Conservation (phyloP, 2,888 invertebrate genomes). For the Flexamia atlantica region DNA sequence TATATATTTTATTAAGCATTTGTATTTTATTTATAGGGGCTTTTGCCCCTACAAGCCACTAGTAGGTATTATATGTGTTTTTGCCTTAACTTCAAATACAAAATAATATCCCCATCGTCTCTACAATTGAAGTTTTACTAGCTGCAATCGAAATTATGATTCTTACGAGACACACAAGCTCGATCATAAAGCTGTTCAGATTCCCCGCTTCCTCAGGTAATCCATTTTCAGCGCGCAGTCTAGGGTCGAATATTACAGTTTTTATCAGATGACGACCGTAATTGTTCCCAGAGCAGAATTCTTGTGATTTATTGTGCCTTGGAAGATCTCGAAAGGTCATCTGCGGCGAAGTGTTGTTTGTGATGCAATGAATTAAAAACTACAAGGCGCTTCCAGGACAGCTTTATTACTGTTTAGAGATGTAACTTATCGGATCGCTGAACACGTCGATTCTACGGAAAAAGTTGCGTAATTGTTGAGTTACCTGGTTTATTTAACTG, state of each 20-base stretch:
- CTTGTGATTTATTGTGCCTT: constrained; percentile 23
- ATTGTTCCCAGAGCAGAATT: constrained; percentile 26
- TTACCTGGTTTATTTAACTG: not conserved
- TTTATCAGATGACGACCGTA: not conserved
- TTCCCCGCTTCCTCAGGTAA: no score
- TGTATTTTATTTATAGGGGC: no score
- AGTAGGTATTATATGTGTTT: no score
- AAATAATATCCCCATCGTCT: no score
- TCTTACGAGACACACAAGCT: no score
- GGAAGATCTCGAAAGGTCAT: constrained; percentile 46
- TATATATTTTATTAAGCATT: no score
- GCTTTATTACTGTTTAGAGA: constrained; percentile 36
- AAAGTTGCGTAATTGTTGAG: not conserved
- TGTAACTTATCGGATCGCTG: not conserved
- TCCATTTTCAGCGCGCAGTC: no score
- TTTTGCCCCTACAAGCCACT: no score
- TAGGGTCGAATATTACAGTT: constrained; percentile 6
- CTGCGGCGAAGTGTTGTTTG: constrained; percentile 31
- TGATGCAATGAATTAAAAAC: constrained; percentile 48
- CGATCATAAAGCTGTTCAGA: no score
- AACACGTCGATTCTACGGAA: not conserved
- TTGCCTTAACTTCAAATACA: no score
- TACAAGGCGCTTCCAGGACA: constrained; percentile 12
- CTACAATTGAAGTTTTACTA: no score
- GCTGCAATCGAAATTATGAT: no score